These are phyloP conservation scores for Cirrhinus mrigala DNA, from an alignment of 2,797 vertebrate genomes.

Conservation along the genomic window DNA sequence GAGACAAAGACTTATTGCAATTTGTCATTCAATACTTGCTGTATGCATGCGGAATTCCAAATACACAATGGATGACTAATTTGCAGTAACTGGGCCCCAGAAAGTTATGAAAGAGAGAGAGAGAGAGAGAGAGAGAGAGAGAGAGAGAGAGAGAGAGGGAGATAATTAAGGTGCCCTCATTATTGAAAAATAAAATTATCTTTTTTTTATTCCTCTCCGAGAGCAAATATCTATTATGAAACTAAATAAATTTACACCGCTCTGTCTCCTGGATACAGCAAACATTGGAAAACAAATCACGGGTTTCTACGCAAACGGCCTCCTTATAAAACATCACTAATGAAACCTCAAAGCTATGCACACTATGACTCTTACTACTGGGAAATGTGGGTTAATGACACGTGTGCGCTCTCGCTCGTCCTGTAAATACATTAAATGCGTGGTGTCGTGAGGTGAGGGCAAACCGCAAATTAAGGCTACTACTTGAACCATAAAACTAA, in stretches of 20 bases:
- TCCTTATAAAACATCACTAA: slow-evolving; percentile 53
- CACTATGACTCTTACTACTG: slow-evolving; percentile 38
- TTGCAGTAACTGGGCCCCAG: slow-evolving; percentile 72
- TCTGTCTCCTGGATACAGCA: slow-evolving; percentile 59
- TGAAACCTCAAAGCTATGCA: slow-evolving; percentile 57
- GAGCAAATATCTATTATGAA: slow-evolving; percentile 67
- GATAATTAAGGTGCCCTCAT: slow-evolving; percentile 70
- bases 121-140: slow-evolving; percentile 62
- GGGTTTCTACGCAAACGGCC: slow-evolving; percentile 45
- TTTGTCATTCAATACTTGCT: slow-evolving; percentile 74
- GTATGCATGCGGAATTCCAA: slow-evolving; percentile 77
- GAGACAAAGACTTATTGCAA: slow-evolving; percentile 76
- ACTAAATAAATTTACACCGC: slow-evolving; percentile 54
- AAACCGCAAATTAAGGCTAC: slow-evolving; percentile 50
- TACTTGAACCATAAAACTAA: slow-evolving; percentile 50
- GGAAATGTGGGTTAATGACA: slow-evolving; percentile 53
- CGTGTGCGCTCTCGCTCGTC: slow-evolving; percentile 46
- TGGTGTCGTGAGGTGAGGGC: slow-evolving; percentile 19
- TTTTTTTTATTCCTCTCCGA: slow-evolving; percentile 56
- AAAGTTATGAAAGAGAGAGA: slow-evolving; percentile 70
- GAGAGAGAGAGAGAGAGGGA: slow-evolving; percentile 69
- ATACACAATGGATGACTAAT: slow-evolving; percentile 76
- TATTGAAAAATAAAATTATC: slow-evolving; percentile 68
- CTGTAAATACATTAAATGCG: slow-evolving; percentile 46
- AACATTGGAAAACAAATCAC: slow-evolving; percentile 57